These are phyloP conservation scores for Drosophila algonquin DNA, from an alignment of 2,888 invertebrate genomes.

Conservation along the genomic window DNA sequence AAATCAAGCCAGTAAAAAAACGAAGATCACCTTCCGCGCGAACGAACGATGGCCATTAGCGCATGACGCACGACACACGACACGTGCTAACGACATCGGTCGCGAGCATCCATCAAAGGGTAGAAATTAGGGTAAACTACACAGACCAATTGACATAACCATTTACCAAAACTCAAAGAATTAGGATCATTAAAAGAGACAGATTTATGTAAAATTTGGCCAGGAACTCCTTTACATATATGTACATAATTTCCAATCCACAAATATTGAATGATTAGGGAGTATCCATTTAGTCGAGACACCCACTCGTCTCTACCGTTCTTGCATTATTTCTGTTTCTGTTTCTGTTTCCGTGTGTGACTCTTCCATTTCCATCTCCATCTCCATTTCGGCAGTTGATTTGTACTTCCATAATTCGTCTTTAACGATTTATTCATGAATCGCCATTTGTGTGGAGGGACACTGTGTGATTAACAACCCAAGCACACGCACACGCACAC, in stretches of 20 bases:
- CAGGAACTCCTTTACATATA: neutral
- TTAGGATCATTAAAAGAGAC: neutral
- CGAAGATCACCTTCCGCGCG: too few relatives aligned
- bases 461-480: conserved; percentile 62
- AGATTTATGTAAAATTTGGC: neutral
- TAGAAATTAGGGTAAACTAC: neutral
- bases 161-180: neutral
- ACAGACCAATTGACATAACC: neutral
- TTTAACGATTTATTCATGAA: conserved; percentile 71
- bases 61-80: neutral
- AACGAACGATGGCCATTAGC: neutral
- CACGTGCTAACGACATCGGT: neutral
- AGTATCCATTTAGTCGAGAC: neutral
- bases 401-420: conserved; percentile 64
- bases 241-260: too few relatives aligned
- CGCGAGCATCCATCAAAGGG: neutral
- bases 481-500: conserved; percentile 53
- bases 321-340: neutral
- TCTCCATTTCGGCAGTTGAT: conserved; percentile 54
- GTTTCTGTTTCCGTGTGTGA: conserved; percentile 16
- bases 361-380: conserved; percentile 41
- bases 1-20: too few relatives aligned
- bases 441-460: conserved; percentile 46
- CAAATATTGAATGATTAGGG: neutral
- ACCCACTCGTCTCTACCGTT: neutral